phyloP scores from a whole-genome alignment of 2,888 invertebrate species.

The Ochropleura plecta region DNA sequence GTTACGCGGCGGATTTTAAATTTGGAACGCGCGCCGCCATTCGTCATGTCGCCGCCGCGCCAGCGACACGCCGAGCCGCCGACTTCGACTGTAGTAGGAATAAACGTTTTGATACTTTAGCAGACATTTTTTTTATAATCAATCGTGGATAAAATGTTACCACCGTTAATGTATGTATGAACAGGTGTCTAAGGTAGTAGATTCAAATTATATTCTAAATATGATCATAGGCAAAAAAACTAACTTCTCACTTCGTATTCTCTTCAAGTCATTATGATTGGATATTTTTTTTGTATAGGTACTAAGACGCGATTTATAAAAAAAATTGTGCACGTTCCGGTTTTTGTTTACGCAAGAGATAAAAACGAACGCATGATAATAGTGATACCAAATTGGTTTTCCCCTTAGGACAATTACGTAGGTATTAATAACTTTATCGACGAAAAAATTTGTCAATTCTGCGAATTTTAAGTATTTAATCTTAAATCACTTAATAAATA shows the following conservation, averaged over 20 bases:
- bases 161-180: neutral
- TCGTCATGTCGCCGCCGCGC: slow-evolving; percentile 89
- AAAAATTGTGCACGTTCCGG: neutral
- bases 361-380: neutral
- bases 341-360: neutral
- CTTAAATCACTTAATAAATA: neutral
- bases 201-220: neutral
- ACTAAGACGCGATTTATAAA: neutral
- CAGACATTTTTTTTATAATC: slow-evolving; percentile 21
- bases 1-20: slow-evolving; percentile 90
- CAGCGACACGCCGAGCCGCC: slow-evolving; percentile 84
- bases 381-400: slow-evolving; percentile 3
- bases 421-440: slow-evolving; percentile 1
- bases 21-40: slow-evolving; percentile 88
- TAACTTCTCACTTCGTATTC: neutral
- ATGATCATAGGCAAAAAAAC: neutral
- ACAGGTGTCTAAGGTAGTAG: neutral
- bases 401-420: neutral
- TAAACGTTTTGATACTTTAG: slow-evolving; percentile 75
- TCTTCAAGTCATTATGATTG: neutral
- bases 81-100: slow-evolving; percentile 64
- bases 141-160: too few species aligned
- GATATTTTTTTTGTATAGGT: too few species aligned
- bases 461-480: slow-evolving; percentile 24
- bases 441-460: neutral